These are phyloP conservation scores for Diabrotica undecimpunctata DNA, from an alignment of 1,140 invertebrate genomes.

Conservation along the genomic window DNA sequence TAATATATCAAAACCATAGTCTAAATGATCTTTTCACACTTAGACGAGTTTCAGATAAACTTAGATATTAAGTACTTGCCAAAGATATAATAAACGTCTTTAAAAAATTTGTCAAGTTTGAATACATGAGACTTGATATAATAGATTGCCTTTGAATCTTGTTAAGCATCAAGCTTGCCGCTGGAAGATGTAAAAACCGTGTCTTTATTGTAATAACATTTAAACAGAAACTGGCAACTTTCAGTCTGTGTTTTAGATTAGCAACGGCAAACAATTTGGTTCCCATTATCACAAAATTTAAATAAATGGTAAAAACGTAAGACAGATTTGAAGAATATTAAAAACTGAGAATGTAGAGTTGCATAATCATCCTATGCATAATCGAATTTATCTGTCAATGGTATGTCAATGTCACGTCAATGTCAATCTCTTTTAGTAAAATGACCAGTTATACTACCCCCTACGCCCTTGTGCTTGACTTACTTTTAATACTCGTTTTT, in stretches of 20 bases:
- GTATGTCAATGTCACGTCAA: too few relatives aligned
- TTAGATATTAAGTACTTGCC: background rate
- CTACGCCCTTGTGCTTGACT: too few relatives aligned
- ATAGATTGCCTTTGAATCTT: background rate
- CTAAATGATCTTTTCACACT: background rate
- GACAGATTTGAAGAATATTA: background rate
- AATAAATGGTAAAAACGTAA: background rate
- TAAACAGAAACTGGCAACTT: background rate
- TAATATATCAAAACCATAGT: background rate
- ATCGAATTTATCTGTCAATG: too few relatives aligned
- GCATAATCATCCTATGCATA: too few relatives aligned
- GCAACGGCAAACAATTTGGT: too few relatives aligned
- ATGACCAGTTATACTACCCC: too few relatives aligned
- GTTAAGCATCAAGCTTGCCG: background rate
- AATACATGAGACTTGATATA: background rate
- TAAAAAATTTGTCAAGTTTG: background rate
- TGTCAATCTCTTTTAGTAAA: too few relatives aligned
- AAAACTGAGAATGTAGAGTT: background rate
- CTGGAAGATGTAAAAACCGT: background rate
- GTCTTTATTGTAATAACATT: background rate
- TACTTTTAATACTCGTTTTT: too few relatives aligned
- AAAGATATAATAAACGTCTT: background rate
- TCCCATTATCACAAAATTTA: background rate
- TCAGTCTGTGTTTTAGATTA: too few relatives aligned
- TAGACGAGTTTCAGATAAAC: background rate